These are phyloP conservation scores for Drosophila jambulina DNA, from an alignment of 1,140 invertebrate species.

Conservation along the genomic window DNA sequence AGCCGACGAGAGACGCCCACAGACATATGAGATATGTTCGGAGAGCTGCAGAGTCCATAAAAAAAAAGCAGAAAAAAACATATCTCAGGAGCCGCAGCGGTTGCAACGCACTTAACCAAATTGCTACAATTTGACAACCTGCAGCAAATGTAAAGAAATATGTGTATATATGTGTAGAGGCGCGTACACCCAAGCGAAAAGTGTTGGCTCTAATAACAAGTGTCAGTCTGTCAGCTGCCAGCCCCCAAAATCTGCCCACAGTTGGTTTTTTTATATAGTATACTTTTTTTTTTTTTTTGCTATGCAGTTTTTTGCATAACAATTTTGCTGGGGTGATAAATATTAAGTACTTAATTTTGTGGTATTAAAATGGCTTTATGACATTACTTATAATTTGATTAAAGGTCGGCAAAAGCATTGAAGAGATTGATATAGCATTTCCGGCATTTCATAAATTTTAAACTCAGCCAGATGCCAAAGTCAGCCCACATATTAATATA, in stretches of 20 bases:
- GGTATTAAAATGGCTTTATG: slow-evolving; percentile 48
- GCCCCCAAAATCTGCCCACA: slow-evolving; percentile 69
- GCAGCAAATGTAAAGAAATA: slow-evolving; percentile 37
- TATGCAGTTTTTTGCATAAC: slow-evolving; percentile 31
- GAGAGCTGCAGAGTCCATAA: slow-evolving; percentile 30
- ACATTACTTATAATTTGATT: slow-evolving; percentile 71
- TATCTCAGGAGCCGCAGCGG: slow-evolving; percentile 39
- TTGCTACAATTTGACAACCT: slow-evolving; percentile 66
- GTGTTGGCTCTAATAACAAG: slow-evolving; percentile 79
- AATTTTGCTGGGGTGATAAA: slow-evolving; percentile 58
- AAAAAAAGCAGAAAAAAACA: background rate
- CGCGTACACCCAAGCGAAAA: slow-evolving; percentile 47
- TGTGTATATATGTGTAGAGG: background rate
- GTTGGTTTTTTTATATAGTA: slow-evolving; percentile 2
- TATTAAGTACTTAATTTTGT: slow-evolving; percentile 68
- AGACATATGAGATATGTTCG: background rate
- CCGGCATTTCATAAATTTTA: slow-evolving; percentile 58
- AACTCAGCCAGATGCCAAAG: slow-evolving; percentile 26
- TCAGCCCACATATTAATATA: slow-evolving; percentile 13
- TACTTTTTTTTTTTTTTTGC: background rate
- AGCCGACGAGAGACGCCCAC: slow-evolving; percentile 59
- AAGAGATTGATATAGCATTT: slow-evolving; percentile 36
- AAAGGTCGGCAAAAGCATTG: slow-evolving; percentile 49
- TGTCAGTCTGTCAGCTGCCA: slow-evolving; percentile 70
- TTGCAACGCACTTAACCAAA: slow-evolving; percentile 68